Evolutionary conservation across 2,888 invertebrate species (phyloP), one percentile per base, ranked within the genome.

Genomic region (Eugnorisma glareosa): DNA sequence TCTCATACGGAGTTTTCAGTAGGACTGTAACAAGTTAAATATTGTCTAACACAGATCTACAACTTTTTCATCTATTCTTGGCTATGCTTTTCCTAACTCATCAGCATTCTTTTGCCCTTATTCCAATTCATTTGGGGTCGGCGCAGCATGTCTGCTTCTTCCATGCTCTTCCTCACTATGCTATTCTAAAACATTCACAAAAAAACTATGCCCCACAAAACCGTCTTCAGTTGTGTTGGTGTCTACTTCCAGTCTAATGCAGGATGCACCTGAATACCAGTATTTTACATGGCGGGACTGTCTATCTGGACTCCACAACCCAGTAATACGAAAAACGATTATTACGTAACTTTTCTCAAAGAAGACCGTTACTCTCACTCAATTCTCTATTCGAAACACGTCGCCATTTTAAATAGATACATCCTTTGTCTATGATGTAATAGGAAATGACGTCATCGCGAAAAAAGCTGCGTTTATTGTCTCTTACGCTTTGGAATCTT

Each of bases 401-500:
- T 64, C 69, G 87, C 85, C 59, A 81, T 85, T 81, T 83, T 66
- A 84, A 84, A 81, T 74, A 75, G 69, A 76, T 70, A 85, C 81
- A 87, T 85, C 85, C 83, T 79, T 79, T 73, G 81, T 75, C 75
- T 76, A 83, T 87, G 85, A 83, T 86, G 87, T 87, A 87, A 87
- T 77, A 86, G 87, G 88, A 87, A 85, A 75, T 87, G 85, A 86
- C 87, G 85, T 82, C 82, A 87, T n/a, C 43, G 85, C 85, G 83
- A 84, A 88, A 87, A 88, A 86, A 80, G 88, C 64, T 75, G 67
- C 75, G 78, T 74, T 87, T 85, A 85, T 83, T 48, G 68, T 81
- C 75, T 83, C 11, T 81, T 79, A 79, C 73, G 66, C 67, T 77
- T 69, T 77, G 77, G 86, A 84, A 86, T 86, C 66, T 77, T 70